Evolutionary conservation across 2,113 vertebrate genomes (phyloP).

Genomic region (Anhinga rufa): DNA sequence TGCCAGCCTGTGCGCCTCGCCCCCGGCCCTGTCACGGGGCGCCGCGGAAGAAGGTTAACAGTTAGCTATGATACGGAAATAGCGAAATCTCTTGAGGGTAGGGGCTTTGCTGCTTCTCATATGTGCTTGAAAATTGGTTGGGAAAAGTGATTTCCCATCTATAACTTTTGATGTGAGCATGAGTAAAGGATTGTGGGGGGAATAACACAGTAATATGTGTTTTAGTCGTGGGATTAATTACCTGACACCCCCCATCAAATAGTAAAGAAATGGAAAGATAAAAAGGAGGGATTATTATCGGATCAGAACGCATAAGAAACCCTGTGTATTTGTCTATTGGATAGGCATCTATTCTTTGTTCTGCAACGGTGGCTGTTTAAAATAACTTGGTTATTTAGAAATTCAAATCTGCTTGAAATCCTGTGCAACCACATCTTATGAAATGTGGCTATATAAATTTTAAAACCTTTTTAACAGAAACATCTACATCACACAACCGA

Average conservation of each 20-base stretch:
- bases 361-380: neutral
- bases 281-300: neutral
- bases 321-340: rapidly evolving
- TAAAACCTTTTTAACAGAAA: neutral
- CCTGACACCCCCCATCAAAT: rapidly evolving
- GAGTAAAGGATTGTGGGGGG: neutral
- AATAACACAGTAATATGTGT: neutral
- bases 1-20: neutral
- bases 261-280: neutral
- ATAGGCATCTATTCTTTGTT: neutral
- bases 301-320: neutral
- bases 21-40: neutral
- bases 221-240: neutral
- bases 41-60: neutral
- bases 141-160: neutral
- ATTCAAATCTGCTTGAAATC: neutral
- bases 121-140: neutral
- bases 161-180: neutral
- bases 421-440: neutral
- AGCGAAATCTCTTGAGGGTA: neutral
- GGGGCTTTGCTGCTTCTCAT: neutral
- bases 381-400: neutral
- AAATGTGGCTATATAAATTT: neutral
- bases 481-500: rapidly evolving
- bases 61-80: too few relatives aligned